These are phyloP conservation scores for Grapholita molesta DNA, from an alignment of 1,140 invertebrate species.

Conservation along the genomic window DNA sequence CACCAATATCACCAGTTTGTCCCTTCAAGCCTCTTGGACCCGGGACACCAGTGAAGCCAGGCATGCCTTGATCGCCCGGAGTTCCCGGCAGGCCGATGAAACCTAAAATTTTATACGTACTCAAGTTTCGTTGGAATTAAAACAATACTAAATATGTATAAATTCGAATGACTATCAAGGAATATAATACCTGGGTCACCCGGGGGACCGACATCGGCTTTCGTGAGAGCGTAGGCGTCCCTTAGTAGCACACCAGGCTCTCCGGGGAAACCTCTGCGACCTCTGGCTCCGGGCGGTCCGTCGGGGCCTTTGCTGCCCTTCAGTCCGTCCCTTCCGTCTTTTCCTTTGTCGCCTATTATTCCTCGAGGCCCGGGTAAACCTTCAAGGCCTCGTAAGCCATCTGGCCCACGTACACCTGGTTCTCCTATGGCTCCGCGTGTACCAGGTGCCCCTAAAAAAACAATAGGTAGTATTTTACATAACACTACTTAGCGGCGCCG, in stretches of 20 bases:
- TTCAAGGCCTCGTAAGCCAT: conserved; percentile 67
- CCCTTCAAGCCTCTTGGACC: conserved; percentile 81
- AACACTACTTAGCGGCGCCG: too few species aligned
- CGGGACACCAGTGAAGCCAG: conserved; percentile 76
- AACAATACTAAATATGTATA: conserved; percentile 6
- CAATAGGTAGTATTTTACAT: too few species aligned
- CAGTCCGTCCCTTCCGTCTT: conserved; percentile 83
- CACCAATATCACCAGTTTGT: conserved; percentile 82
- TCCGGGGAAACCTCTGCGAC: conserved; percentile 51
- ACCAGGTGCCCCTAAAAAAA: conserved; percentile 77
- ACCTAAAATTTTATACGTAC: conserved; percentile 44
- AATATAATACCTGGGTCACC: conserved; percentile 72
- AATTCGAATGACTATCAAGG: conserved; percentile 28
- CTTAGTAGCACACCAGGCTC: not conserved
- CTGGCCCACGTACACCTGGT: conserved; percentile 74
- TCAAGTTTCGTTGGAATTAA: not conserved
- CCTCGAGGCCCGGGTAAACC: conserved; percentile 79
- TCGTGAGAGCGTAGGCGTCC: conserved; percentile 18
- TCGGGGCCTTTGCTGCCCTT: conserved; percentile 75
- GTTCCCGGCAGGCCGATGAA: conserved; percentile 81
- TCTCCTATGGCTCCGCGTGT: not conserved
- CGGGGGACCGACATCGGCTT: conserved; percentile 54
- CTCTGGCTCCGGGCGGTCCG: conserved; percentile 72
- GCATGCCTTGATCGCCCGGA: conserved; percentile 82
- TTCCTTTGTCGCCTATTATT: conserved; percentile 85